Evolutionary conservation across 2,888 invertebrate genomes (phyloP).

Genomic region (Cotesia congregata): DNA sequence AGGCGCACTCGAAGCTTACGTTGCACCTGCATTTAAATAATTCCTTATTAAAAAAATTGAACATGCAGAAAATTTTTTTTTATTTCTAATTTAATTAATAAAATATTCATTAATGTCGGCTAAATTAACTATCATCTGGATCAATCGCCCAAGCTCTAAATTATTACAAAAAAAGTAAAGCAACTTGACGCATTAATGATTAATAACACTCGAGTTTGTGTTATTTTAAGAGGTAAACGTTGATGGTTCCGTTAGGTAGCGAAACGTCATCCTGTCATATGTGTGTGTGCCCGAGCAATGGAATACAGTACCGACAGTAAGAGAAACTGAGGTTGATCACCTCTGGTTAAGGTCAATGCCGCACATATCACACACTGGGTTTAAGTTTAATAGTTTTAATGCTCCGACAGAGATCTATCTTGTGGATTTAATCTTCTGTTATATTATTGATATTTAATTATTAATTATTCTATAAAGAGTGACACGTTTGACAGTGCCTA

Average conservation of each 20-base stretch:
- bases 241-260: slow-evolving; percentile 6
- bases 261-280: slow-evolving; percentile 14
- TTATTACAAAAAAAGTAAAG: no score
- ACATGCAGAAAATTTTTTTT: no score
- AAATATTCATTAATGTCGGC: no score
- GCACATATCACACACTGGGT: background rate
- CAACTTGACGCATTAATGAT: background rate
- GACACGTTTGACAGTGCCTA: no score
- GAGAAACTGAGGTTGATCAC: slow-evolving; percentile 39
- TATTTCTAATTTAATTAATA: no score
- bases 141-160: no score
- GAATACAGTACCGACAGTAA: background rate
- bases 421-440: no score
- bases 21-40: slow-evolving; percentile 74
- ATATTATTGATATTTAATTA: no score
- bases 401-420: no score
- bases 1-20: slow-evolving; percentile 88
- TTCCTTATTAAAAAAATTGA: background rate
- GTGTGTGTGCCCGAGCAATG: background rate
- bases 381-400: background rate
- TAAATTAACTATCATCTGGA: no score
- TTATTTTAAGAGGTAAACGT: background rate
- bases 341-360: slow-evolving; percentile 33
- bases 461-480: no score
- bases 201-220: slow-evolving; percentile 12